Evolutionary conservation across 2,113 vertebrate genomes (phyloP).

Genomic region (Calyptomena viridis): DNA sequence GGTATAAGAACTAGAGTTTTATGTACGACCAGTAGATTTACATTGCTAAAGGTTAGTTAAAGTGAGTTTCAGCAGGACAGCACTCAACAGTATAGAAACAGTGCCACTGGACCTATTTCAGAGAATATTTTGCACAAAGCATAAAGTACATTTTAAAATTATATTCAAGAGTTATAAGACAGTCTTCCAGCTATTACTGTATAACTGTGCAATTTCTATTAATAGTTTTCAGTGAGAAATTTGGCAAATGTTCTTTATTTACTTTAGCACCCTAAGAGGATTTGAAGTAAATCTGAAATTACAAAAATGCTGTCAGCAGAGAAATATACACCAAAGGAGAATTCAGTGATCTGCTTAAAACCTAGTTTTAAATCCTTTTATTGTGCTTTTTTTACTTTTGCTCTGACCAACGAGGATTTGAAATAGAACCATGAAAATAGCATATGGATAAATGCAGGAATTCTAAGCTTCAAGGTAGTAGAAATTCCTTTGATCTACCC

Average conservation of each 20-base stretch:
- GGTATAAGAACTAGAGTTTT: background rate
- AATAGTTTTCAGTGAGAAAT: background rate
- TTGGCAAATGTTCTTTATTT: constrained; percentile 9
- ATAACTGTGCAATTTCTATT: background rate
- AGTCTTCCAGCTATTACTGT: background rate
- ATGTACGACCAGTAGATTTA: background rate
- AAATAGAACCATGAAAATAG: constrained; percentile 3
- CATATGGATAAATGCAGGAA: background rate
- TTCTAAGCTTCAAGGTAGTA: background rate
- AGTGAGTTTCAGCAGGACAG: background rate
- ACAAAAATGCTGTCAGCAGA: constrained; percentile 3
- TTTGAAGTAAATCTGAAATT: constrained; percentile 45
- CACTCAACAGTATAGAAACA: background rate
- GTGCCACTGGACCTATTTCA: background rate
- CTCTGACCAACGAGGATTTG: constrained; percentile 1
- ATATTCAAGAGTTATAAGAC: background rate
- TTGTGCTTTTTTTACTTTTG: background rate
- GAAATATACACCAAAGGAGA: background rate
- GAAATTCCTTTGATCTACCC: background rate
- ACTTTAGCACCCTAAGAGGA: constrained; percentile 12
- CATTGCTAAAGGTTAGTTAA: background rate
- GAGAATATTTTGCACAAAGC: background rate
- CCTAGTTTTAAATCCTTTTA: constrained; percentile 17
- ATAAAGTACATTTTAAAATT: background rate
- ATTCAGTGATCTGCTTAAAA: constrained; percentile 8